Evolutionary conservation across 2,113 vertebrate genomes (phyloP).

Genomic region (Morone chrysops): DNA sequence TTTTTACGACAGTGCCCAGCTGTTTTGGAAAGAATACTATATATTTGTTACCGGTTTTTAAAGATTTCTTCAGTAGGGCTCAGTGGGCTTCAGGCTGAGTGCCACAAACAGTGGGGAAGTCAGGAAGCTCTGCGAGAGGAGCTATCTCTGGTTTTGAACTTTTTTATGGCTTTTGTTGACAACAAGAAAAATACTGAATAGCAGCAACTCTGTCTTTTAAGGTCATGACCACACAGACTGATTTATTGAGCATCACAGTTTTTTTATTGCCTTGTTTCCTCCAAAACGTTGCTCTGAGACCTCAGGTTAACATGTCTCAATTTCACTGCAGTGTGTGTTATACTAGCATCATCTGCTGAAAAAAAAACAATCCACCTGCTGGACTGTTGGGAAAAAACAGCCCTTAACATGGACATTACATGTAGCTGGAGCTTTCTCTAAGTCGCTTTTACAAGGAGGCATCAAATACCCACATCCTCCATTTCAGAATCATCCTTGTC

Average conservation of each 20-base stretch:
- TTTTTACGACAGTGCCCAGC: no score
- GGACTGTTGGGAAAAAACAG: background rate
- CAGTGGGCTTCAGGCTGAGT: background rate
- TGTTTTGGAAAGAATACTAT: no score
- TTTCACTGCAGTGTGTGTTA: background rate
- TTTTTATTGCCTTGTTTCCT: background rate
- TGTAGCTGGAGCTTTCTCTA: background rate
- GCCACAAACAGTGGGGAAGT: background rate
- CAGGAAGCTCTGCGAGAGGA: background rate
- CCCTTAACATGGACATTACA: background rate
- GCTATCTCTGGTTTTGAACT: background rate
- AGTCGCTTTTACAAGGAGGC: background rate
- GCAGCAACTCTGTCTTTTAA: background rate
- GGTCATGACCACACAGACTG: background rate
- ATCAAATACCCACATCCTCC: background rate
- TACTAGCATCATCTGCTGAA: background rate
- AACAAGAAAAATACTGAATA: background rate
- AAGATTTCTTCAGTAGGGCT: background rate
- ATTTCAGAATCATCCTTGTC: slow-evolving; percentile 1
- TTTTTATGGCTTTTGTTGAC: background rate
- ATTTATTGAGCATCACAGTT: background rate
- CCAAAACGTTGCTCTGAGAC: background rate
- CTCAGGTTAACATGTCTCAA: background rate
- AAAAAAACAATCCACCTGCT: slow-evolving; percentile 7
- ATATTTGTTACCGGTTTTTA: background rate